Evolutionary conservation across 2,888 invertebrate genomes (phyloP).

Genomic region (Exephanes ischioxanthus): DNA sequence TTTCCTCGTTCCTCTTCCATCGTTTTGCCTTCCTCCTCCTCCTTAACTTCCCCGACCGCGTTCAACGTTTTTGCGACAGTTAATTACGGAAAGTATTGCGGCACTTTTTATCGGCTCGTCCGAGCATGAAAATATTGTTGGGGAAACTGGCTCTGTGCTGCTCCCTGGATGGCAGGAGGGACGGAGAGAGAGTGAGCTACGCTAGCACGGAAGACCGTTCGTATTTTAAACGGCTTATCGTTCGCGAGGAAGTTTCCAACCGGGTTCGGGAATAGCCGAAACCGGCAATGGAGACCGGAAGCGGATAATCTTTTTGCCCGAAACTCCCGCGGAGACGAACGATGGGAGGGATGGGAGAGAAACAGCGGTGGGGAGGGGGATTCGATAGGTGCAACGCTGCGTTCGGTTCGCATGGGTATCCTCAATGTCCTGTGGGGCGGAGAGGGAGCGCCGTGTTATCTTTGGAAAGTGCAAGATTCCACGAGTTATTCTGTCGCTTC

Average conservation of each 20-base stretch:
- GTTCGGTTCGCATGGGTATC: slow-evolving; percentile 13
- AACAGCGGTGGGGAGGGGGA: neutral
- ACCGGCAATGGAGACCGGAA: slow-evolving; percentile 41
- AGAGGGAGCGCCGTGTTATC: slow-evolving; percentile 8
- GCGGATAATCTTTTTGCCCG: slow-evolving; percentile 31
- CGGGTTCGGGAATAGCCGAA: neutral
- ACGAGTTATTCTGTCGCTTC: slow-evolving; percentile 38
- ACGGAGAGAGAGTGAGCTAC: neutral
- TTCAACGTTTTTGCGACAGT: slow-evolving; percentile 72
- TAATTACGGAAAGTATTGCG: slow-evolving; percentile 80
- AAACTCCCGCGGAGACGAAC: slow-evolving; percentile 13
- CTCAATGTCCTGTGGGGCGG: neutral
- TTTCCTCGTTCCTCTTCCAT: slow-evolving; percentile 43
- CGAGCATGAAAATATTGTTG: slow-evolving; percentile 78
- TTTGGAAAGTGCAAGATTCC: slow-evolving; percentile 38
- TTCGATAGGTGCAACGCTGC: slow-evolving; percentile 21
- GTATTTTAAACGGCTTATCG: slow-evolving; percentile 76
- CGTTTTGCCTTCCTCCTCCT: slow-evolving; percentile 16
- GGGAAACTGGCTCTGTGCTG: slow-evolving; percentile 49
- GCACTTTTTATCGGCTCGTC: slow-evolving; percentile 79
- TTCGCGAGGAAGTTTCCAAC: slow-evolving; percentile 67
- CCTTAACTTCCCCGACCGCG: slow-evolving; percentile 53
- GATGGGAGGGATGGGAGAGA: neutral
- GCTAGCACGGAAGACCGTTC: slow-evolving; percentile 49
- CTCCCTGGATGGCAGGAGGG: slow-evolving; percentile 35